Evolutionary conservation across 2,113 vertebrate genomes (phyloP), one percentile per base, ranked within the genome.

Genomic region (Phalacrocorax pelagicus): DNA sequence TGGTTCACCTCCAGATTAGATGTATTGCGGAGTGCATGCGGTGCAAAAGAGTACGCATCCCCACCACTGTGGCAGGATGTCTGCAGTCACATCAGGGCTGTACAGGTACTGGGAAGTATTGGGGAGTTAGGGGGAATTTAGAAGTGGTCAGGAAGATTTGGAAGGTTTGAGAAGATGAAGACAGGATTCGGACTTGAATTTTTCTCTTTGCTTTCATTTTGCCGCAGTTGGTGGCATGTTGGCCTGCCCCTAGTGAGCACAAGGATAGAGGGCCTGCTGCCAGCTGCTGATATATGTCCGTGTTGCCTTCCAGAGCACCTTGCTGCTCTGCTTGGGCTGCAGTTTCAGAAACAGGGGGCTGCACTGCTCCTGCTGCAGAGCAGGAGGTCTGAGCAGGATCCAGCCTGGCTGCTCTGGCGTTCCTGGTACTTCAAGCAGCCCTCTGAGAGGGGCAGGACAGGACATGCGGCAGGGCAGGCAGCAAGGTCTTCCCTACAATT

Each of bases 351-450:
- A 27, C 17, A 61, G 46, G 27, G 46, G 11, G 6, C 17, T 2
- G 3, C 14, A 4, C 38, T n/a, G 46, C 46, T 72, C 18, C 66
- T n/a, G 46, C 17, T 52, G 7, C 22, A 32, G 18, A 47, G 23
- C 1, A 0, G 40, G 24, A 49, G 54, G 16, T 49, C 23, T 2
- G 1, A 63, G 36, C 30, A 15, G 29, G 26, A 71, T 54, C 21
- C 49, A 52, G 32, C 42, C 24, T 1, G 1, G 44, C 36, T 58
- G 21, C 62, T 42, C 63, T 71, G 77, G 22, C 46, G 12, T 29
- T 29, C 30, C 63, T 0, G 0, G 24, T 62, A 21, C 49, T 75
- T 57, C 36, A 57, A 29, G 62, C 69, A 46, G 23, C 34, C 23
- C 34, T 51, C 32, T 57, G 42, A 63, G 21, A 44, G 18, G 21